Evolutionary conservation across 2,888 invertebrate species (phyloP).

Genomic region (Dicyrtomina minuta): DNA sequence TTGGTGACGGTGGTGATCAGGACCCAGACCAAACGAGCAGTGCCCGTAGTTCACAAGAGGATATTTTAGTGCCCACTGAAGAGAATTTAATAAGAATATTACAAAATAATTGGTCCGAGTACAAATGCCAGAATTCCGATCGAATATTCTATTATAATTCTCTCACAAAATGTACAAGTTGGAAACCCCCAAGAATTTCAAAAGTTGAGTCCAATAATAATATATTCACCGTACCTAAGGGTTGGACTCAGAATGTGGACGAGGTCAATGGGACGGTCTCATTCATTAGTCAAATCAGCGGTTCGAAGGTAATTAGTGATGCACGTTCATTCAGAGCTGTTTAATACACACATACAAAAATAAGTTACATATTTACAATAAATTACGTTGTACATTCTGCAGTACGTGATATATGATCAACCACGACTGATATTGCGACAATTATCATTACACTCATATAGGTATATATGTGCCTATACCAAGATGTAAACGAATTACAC

Average conservation of each 20-base stretch:
- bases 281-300: slow-evolving; percentile 59
- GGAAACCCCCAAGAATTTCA: slow-evolving; percentile 51
- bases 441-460: too few relatives aligned
- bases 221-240: slow-evolving; percentile 56
- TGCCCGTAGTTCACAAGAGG: too few relatives aligned
- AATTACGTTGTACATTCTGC: too few relatives aligned
- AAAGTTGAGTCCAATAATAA: slow-evolving; percentile 33
- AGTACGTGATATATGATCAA: too few relatives aligned
- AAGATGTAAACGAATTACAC: too few relatives aligned
- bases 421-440: too few relatives aligned
- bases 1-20: too few relatives aligned
- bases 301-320: slow-evolving; percentile 61
- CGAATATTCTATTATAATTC: slow-evolving; percentile 51
- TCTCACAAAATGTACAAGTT: slow-evolving; percentile 46
- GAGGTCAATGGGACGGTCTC: slow-evolving; percentile 58
- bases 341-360: too few relatives aligned
- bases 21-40: too few relatives aligned
- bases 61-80: too few relatives aligned
- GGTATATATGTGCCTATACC: too few relatives aligned
- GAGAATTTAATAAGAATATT: slow-evolving; percentile 42
- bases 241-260: slow-evolving; percentile 59
- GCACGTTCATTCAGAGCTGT: slow-evolving; percentile 21
- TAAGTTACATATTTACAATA: too few relatives aligned
- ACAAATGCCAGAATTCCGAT: slow-evolving; percentile 39
- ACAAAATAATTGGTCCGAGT: slow-evolving; percentile 51